Percentiles rank a stretch among this genome's conserved stretches.
Conservation (phyloP, 2,888 invertebrate genomes). For the Macrophya annulata region DNA sequence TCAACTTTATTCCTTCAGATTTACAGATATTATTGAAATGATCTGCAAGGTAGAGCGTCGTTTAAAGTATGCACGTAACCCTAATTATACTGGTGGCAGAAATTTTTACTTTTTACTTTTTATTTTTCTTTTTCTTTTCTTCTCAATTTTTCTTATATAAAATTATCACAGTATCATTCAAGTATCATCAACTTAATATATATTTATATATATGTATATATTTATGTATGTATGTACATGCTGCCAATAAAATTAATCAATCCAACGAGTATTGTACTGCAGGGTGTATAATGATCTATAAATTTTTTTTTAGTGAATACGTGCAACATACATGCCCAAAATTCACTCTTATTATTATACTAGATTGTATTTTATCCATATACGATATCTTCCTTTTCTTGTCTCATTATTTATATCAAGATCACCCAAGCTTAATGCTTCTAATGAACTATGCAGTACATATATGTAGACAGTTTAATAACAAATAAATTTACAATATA, state of each 20-base stretch:
- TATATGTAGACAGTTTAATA: neutral
- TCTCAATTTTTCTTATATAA: slow-evolving; percentile 39
- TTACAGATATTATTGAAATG: slow-evolving; percentile 18
- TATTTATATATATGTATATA: neutral
- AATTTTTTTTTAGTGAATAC: neutral
- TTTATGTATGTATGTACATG: slow-evolving; percentile 39
- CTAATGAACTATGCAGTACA: neutral
- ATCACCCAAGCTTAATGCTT: neutral
- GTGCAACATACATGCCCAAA: neutral
- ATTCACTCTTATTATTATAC: neutral
- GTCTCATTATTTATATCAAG: neutral
- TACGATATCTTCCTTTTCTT: neutral
- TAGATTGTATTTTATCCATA: neutral
- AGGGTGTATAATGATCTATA: neutral
- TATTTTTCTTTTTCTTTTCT: neutral
- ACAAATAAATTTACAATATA: slow-evolving; percentile 17
- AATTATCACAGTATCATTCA: slow-evolving; percentile 50
- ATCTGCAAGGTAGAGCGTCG: slow-evolving; percentile 38
- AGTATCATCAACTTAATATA: slow-evolving; percentile 12
- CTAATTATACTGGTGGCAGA: neutral
- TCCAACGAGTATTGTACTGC: slow-evolving; percentile 2
- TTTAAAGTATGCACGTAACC: neutral
- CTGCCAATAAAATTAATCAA: slow-evolving; percentile 43
- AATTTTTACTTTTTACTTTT: slow-evolving; percentile 9
- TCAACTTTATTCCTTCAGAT: slow-evolving; percentile 10